phyloP scores from a whole-genome alignment of 2,888 invertebrate species.

The Selenia dentaria region DNA sequence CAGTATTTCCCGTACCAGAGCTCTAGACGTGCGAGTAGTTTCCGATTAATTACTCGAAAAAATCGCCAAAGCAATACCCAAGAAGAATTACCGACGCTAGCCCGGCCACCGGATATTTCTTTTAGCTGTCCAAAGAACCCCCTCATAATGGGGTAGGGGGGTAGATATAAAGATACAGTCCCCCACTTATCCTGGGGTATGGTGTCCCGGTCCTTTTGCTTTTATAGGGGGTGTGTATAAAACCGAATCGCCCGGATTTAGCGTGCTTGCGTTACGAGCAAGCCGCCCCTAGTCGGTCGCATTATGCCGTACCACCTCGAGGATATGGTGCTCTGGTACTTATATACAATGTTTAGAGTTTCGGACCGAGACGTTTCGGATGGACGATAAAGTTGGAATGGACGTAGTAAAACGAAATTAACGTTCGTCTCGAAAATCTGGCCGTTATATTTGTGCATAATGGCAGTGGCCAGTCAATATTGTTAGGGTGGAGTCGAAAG shows the following conservation, averaged over 20 bases:
- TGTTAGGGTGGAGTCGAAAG: background rate
- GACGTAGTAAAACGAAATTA: constrained; percentile 32
- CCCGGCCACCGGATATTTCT: constrained; percentile 82
- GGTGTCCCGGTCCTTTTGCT: constrained; percentile 82
- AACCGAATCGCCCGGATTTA: constrained; percentile 84
- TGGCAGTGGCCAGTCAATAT: background rate
- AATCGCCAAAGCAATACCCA: constrained; percentile 73
- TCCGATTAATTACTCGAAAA: constrained; percentile 69
- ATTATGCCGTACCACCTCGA: constrained; percentile 65
- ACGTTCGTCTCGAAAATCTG: constrained; percentile 20
- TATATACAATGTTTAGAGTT: constrained; percentile 45
- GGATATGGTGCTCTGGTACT: constrained; percentile 73
- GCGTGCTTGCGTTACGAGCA: constrained; percentile 80
- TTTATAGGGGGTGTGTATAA: constrained; percentile 85
- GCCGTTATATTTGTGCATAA: constrained; percentile 6
- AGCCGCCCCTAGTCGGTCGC: constrained; percentile 72
- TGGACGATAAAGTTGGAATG: constrained; percentile 63
- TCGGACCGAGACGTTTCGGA: constrained; percentile 43
- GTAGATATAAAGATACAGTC: constrained; percentile 83
- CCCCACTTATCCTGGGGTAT: constrained; percentile 80
- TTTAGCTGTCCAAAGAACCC: constrained; percentile 83
- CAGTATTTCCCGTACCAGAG: constrained; percentile 39
- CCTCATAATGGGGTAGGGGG: constrained; percentile 80
- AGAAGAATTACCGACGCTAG: constrained; percentile 75
- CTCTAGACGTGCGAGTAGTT: constrained; percentile 49